Evolutionary conservation across 1,140 invertebrate genomes (phyloP), one percentile per base, ranked within the genome.

Genomic region (Drosophila nigrodunni): DNA sequence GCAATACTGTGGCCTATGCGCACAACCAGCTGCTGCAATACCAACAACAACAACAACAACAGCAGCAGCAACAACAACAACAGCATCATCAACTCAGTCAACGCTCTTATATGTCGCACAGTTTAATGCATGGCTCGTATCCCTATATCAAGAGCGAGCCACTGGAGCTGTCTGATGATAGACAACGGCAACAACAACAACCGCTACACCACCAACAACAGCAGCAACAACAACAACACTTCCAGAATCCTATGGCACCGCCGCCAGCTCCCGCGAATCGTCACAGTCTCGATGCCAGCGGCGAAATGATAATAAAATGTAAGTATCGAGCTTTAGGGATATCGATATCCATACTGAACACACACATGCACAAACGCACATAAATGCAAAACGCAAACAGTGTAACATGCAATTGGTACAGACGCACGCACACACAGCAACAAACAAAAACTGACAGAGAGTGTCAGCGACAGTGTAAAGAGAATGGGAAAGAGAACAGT

Each of bases 281-380:
- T n/a, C 67, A 70, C 13, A 35, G 66, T 15, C 62, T 67, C 13
- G 69, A 72, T 77, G 74, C 70, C 21, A 66, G 52, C 37, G 50
- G 75, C 41, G 85, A 89, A 52, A 78, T 90, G 81, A 81, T 85
- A 81, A 89, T 89, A 66, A 89, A 89, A 86, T 89, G 85, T 89
- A 52, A 82, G 78, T 75, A 71, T 69, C 60, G 74, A 71, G 69
- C 54, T 65, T 72, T 65, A 54, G 54, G 67, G 60, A 72, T 76
- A 76, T 72, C 60, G 69, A 76, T 72, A 76, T 62, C 62, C 46
- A 59, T 54, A 68, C 39, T 15, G 39, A 61, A 49, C 37, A 21
- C 57, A 21, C 46, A 52, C 35, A 30, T 35, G 34, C 50, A 65
- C 50, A 47, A 10, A 68, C 44, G 34, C 18, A 59, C 9, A 9